A percentile compares a stretch with the other conserved stretches of the same genome.
Evolutionary conservation across 2,797 vertebrate species (phyloP).

Genomic region (Parauchenoglanis ngamensis): DNA sequence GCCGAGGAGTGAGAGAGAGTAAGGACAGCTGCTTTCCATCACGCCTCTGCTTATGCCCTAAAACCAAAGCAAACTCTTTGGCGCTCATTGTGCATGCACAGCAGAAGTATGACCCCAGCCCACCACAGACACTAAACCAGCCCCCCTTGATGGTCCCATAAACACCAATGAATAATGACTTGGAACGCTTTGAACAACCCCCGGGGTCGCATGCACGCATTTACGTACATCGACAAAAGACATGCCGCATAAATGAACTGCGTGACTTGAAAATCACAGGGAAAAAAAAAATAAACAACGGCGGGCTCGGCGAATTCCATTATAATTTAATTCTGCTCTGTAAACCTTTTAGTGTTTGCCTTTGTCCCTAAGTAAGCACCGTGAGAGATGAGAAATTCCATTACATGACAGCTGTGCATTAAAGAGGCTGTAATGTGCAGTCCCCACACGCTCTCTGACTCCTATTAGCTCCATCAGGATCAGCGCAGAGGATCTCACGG

Average conservation of each 20-base stretch:
- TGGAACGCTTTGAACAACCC: conserved; percentile 6
- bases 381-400: conserved; percentile 63
- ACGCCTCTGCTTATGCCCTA: conserved; percentile 49
- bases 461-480: conserved; percentile 63
- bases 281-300: conserved; percentile 10
- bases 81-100: conserved; percentile 40
- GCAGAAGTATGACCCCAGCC: conserved; percentile 45
- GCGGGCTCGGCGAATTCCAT: not conserved
- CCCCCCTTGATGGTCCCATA: conserved; percentile 31
- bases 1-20: conserved; percentile 52
- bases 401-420: conserved; percentile 67
- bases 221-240: not conserved
- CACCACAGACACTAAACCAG: conserved; percentile 29
- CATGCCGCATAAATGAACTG: not conserved
- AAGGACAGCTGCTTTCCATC: conserved; percentile 68
- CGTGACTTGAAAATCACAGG: not conserved
- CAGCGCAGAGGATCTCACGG: conserved; percentile 3
- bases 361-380: conserved; percentile 52
- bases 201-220: not conserved
- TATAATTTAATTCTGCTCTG: conserved; percentile 41
- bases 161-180: conserved; percentile 44
- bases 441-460: conserved; percentile 63
- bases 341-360: conserved; percentile 37
- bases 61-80: conserved; percentile 47
- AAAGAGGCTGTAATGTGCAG: conserved; percentile 63